Evolutionary conservation across 2,797 vertebrate species (phyloP).

Genomic region (Scolopax rusticola): DNA sequence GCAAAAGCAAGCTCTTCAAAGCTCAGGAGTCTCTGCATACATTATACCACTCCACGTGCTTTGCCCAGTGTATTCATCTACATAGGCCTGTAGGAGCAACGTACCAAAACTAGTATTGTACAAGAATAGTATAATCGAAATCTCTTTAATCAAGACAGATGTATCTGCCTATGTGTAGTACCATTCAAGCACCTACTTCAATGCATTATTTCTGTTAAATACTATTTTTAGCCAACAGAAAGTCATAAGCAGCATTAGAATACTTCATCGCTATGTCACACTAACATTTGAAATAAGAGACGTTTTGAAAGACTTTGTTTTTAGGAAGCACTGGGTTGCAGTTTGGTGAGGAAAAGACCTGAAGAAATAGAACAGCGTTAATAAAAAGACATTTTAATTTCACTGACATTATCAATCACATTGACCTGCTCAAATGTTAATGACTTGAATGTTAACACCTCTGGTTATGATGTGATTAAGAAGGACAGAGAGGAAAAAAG

Average conservation of each 20-base stretch:
- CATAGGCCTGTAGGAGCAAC: not conserved
- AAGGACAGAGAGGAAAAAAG: not conserved
- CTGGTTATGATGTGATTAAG: slow-evolving; percentile 24
- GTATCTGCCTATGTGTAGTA: not conserved
- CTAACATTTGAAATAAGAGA: not conserved
- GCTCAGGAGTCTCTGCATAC: not conserved
- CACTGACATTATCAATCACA: not conserved
- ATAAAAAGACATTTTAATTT: slow-evolving; percentile 40
- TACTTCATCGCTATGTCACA: not conserved
- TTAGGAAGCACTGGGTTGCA: not conserved
- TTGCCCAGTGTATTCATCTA: not conserved
- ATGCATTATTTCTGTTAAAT: not conserved
- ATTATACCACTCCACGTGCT: not conserved
- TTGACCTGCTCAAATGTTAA: slow-evolving; percentile 23
- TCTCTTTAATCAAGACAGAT: not conserved
- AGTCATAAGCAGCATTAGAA: not conserved
- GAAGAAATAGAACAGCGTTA: slow-evolving; percentile 7
- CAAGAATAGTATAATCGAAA: not conserved
- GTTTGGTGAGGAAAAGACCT: not conserved
- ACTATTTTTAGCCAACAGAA: not conserved
- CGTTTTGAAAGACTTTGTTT: not conserved
- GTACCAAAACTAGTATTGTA: not conserved
- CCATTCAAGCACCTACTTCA: not conserved
- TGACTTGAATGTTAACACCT: not conserved
- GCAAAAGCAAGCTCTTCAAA: not conserved